A percentile compares a stretch with the other conserved stretches of the same genome.
Evolutionary conservation across 92 coral and sea anemone species (phyloP).

Genomic region (Epizoanthus scotinus): DNA sequence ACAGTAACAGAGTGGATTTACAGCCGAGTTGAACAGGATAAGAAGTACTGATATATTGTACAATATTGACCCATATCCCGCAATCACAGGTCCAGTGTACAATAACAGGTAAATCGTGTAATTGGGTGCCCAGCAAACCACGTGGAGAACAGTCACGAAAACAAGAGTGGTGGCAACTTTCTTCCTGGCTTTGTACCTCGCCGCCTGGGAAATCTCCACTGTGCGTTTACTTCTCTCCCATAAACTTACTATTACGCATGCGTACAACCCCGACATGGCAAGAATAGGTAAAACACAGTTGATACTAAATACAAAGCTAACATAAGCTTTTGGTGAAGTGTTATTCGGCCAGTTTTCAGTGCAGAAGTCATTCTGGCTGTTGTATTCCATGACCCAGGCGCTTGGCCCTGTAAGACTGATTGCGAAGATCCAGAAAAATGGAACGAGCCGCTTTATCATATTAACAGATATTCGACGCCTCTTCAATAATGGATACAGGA

Average conservation of each 20-base stretch:
- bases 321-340: slow-evolving; percentile 55
- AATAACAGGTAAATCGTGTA: slow-evolving; percentile 63
- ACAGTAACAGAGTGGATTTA: slow-evolving; percentile 70
- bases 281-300: slow-evolving; percentile 61
- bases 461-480: slow-evolving; percentile 53
- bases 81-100: slow-evolving; percentile 48
- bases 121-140: slow-evolving; percentile 73
- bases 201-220: slow-evolving; percentile 60
- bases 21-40: slow-evolving; percentile 72
- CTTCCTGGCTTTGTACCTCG: slow-evolving; percentile 68
- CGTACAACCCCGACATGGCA: slow-evolving; percentile 65
- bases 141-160: slow-evolving; percentile 61
- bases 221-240: slow-evolving; percentile 55
- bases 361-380: slow-evolving; percentile 54
- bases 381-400: slow-evolving; percentile 56
- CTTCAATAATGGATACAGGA: slow-evolving; percentile 60
- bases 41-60: slow-evolving; percentile 71
- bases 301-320: slow-evolving; percentile 61
- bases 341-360: slow-evolving; percentile 64
- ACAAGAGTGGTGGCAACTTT: slow-evolving; percentile 67
- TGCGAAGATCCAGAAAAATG: slow-evolving; percentile 67
- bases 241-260: slow-evolving; percentile 52
- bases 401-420: slow-evolving; percentile 63
- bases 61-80: slow-evolving; percentile 66
- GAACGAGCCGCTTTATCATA: slow-evolving; percentile 53